A percentile compares a stretch with the other conserved stretches of the same genome.
Evolutionary conservation across 2,888 invertebrate genomes (phyloP).

Genomic region (Hanleya hanleyi): DNA sequence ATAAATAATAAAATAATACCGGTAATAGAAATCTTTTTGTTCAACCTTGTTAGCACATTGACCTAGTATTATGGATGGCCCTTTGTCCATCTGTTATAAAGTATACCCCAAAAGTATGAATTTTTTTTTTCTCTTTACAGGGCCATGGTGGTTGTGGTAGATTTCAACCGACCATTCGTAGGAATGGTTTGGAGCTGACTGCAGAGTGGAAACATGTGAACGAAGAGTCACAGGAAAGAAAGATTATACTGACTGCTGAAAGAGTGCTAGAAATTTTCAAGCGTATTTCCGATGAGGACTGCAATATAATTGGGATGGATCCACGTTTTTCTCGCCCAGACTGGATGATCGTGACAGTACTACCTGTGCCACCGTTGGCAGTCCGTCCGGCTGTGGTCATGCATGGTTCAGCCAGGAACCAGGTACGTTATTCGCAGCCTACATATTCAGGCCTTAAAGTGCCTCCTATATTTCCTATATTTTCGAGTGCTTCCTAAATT

Average conservation of each 20-base stretch:
- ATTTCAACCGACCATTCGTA: conserved; percentile 94
- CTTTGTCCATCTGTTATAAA: neutral
- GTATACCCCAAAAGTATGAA: neutral
- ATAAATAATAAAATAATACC: too few relatives aligned
- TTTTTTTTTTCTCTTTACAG: conserved; percentile 50
- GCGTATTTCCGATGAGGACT: conserved; percentile 88
- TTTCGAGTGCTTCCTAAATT: too few relatives aligned
- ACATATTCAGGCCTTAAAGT: too few relatives aligned
- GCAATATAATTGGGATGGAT: conserved; percentile 94
- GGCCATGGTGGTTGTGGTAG: conserved; percentile 98
- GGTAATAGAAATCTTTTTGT: too few relatives aligned
- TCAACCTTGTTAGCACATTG: too few relatives aligned
- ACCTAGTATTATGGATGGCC: too few relatives aligned
- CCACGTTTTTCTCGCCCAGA: conserved; percentile 95
- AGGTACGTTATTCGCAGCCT: conserved; percentile 73
- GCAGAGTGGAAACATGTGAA: conserved; percentile 99
- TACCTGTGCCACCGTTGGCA: conserved; percentile 97
- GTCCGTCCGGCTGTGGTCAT: conserved; percentile 99
- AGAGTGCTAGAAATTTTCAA: conserved; percentile 97
- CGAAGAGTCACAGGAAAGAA: conserved; percentile 97
- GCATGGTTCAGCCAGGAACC: conserved; percentile 98
- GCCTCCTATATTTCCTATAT: too few relatives aligned
- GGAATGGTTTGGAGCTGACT: conserved; percentile 92
- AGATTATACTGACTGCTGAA: conserved; percentile 94
- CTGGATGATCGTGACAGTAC: conserved; percentile 99